Evolutionary conservation across 2,888 invertebrate genomes (phyloP), one percentile per base, ranked within the genome.

Genomic region (Griposia aprilina): DNA sequence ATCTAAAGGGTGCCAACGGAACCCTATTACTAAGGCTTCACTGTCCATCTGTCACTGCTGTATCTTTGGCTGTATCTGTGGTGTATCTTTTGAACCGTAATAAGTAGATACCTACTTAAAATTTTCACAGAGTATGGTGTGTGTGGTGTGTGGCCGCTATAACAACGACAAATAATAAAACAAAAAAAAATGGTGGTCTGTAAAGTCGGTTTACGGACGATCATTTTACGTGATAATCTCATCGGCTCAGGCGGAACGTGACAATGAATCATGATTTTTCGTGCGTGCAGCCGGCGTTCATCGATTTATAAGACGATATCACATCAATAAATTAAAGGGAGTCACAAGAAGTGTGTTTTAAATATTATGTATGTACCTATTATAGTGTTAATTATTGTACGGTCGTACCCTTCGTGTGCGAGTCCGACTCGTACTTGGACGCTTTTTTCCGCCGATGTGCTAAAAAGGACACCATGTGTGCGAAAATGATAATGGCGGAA

Each of bases 381-480:
- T n/a, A n/a, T n/a, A 41, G 15, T 23, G 23, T 36, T 63, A 13
- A 36, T 23, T 66, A 45, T n/a, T 45, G 17, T 66, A 17, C 6
- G 11, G n/a, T 66, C 11, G 11, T 20, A 26, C 48, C 48, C 13
- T 48, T 50, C 13, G 20, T 10, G 15, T 10, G 55, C 8, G 5
- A 30, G 23, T 57, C 57, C 3, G 3, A 55, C 10, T 15, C 59
- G 8, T 15, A 8, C 2, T 23, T 15, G 23, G 5, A 10, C 17
- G 5, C 10, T 17, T 68, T 36, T 71, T 63, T 78, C 63, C 41
- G 76, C 65, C 55, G 48, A 73, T 63, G 52, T 60, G 60, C 65
- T 55, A 65, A 80, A 78, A 57, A 30, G 30, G 67, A 26, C 63
- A 68, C 55, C 69, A 67, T 62, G 52, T 75, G 66, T 76, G 76